A percentile compares a stretch with the other conserved stretches of the same genome.
These are phyloP conservation scores for Lampropteryx suffumata DNA, from an alignment of 2,888 invertebrate genomes.

Conservation along the genomic window DNA sequence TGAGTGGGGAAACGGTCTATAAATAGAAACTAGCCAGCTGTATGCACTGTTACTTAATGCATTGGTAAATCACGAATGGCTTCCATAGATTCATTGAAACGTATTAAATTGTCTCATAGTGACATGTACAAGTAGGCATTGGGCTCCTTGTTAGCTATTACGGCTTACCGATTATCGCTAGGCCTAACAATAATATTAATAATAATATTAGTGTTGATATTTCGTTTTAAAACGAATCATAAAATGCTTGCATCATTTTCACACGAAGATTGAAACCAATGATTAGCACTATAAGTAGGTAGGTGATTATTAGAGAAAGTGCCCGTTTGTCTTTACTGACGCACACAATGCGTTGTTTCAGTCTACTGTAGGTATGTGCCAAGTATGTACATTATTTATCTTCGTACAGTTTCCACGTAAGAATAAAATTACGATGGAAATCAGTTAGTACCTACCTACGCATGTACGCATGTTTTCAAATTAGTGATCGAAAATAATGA, in stretches of 20 bases:
- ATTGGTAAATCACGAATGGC: constrained; percentile 47
- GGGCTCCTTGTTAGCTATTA: background rate
- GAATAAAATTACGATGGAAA: background rate
- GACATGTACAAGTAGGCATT: background rate
- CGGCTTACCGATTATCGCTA: background rate
- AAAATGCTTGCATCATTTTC: constrained; percentile 10
- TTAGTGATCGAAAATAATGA: background rate
- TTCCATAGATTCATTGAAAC: constrained; percentile 33
- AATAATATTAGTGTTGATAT: background rate
- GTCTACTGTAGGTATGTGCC: constrained; percentile 3
- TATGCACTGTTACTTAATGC: constrained; percentile 46
- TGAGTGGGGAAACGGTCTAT: constrained; percentile 38
- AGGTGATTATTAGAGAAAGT: constrained; percentile 25
- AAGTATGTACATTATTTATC: constrained; percentile 13
- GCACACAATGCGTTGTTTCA: constrained; percentile 20
- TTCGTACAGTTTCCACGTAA: background rate
- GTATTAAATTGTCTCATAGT: background rate
- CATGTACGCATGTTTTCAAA: background rate
- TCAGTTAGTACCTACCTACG: too few species aligned
- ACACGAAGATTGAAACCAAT: constrained; percentile 24
- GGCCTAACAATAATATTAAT: background rate
- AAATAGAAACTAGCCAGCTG: constrained; percentile 57
- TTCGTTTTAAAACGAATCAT: background rate
- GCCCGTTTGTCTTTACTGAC: constrained; percentile 11
- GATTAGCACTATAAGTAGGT: constrained; percentile 17